Evolutionary conservation across 2,113 vertebrate species (phyloP).

Genomic region (Dromaius novaehollandiae): DNA sequence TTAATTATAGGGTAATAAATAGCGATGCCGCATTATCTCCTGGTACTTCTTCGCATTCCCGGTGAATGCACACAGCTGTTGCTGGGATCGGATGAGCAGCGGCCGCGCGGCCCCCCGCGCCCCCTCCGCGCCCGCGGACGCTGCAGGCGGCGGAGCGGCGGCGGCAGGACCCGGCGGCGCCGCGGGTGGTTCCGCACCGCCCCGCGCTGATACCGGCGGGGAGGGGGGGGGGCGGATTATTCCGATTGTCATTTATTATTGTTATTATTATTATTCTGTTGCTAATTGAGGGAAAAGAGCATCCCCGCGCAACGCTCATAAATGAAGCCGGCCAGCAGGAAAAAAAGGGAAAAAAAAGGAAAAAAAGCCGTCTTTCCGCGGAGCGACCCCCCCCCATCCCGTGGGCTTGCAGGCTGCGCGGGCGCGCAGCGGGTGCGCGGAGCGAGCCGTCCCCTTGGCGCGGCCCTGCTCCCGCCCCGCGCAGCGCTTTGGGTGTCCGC

Average conservation of each 20-base stretch:
- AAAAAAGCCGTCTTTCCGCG: neutral
- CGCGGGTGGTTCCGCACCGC: neutral
- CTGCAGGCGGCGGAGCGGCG: neutral
- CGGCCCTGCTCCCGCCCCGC: too few species aligned
- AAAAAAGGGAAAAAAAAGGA: neutral
- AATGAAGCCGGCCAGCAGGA: too few species aligned
- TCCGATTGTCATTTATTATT: too few species aligned
- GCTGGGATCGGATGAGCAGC: slow-evolving; percentile 73
- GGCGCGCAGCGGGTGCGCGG: neutral
- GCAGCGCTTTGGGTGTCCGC: too few species aligned
- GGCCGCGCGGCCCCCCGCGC: neutral
- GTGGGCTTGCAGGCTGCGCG: neutral
- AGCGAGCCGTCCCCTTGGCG: too few species aligned
- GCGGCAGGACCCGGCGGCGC: neutral
- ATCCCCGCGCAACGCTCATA: neutral
- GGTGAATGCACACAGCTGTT: slow-evolving; percentile 72
- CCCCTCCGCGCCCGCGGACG: too few species aligned
- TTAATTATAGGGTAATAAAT: slow-evolving; percentile 83
- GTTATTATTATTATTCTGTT: neutral
- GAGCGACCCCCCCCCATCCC: too few species aligned
- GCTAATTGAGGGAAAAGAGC: neutral
- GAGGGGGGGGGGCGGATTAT: neutral
- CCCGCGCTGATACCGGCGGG: too few species aligned
- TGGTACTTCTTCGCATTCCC: slow-evolving; percentile 70
- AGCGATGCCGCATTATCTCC: slow-evolving; percentile 76